Evolutionary conservation across 2,797 vertebrate genomes (phyloP).

Genomic region (Syncerus caffer): DNA sequence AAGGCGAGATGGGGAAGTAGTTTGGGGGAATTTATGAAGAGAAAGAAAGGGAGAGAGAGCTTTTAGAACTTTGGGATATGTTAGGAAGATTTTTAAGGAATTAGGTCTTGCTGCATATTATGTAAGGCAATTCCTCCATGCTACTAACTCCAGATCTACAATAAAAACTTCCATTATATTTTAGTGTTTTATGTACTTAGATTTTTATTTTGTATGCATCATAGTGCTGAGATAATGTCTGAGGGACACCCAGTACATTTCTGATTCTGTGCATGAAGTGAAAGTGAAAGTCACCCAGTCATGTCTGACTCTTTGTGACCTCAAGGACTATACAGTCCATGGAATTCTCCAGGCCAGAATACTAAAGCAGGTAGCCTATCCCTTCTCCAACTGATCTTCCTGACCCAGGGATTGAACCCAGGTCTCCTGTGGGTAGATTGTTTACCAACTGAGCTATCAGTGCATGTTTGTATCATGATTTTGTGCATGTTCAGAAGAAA

Average conservation of each 20-base stretch:
- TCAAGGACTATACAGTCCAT: not conserved
- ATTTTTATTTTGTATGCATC: slow-evolving; percentile 4
- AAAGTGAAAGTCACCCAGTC: not conserved
- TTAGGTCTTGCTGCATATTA: not conserved
- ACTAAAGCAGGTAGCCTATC: not conserved
- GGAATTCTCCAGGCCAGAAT: not conserved
- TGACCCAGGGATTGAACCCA: not conserved
- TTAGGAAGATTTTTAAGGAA: slow-evolving; percentile 11
- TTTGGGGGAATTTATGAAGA: not conserved
- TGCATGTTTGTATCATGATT: not conserved
- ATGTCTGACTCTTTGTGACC: not conserved
- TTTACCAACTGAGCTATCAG: not conserved
- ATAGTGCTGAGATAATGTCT: not conserved
- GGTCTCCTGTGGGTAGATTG: not conserved
- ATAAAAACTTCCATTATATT: not conserved
- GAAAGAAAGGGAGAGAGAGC: not conserved
- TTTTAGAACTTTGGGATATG: not conserved
- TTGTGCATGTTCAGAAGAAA: not conserved
- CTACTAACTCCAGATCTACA: not conserved
- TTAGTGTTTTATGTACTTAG: not conserved
- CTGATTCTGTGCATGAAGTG: not conserved
- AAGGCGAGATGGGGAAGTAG: not conserved
- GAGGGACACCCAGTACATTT: not conserved
- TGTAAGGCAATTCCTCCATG: not conserved
- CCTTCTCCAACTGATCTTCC: not conserved